Evolutionary conservation across 2,888 invertebrate species (phyloP), one percentile per base, ranked within the genome.

Genomic region (Chrysotoxum bicinctum): DNA sequence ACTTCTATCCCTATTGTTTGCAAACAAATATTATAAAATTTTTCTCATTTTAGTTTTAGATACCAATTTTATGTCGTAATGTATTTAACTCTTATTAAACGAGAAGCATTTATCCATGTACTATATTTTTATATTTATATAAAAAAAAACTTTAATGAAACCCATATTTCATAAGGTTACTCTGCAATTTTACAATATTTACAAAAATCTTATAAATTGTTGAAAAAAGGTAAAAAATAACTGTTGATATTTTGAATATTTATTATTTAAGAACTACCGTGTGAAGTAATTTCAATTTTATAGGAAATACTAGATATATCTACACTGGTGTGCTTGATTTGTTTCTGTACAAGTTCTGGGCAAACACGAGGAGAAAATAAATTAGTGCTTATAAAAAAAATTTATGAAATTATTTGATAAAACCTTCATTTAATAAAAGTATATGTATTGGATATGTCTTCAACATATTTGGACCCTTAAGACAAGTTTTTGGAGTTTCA

Each of bases 121-220:
- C n/a, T 75, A 8, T 37, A 48, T 19, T 7, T 70, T 26, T 40
- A 45, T 9, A 12, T 45, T 23, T 48, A 23, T 48, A 32, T 68
- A 54, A 50, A 50, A 62, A 74, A 45, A 40, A 73, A 45, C 32
- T 40, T 64, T 50, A 30, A 64, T 64, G 48, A 66, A 66, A 35
- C 14, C 10, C 30, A 64, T 26, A 43, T 32, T 64, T 54, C 66
- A 66, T 56, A 70, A 43, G 43, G 74, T 58, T 79, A 9, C 32
- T 66, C 68, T 69, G 70, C 52, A 72, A 84, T 75, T 84, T 75
- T 84, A 84, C 84, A 84, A 70, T 84, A 84, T 84, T 80, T 84
- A 84, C 84, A 84, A 84, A 52, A 72, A 80, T 21, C 54, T 48
- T 70, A 66, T 37, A 74, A 74, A 66, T 52, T 72, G 43, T 52